A percentile compares a stretch with the other conserved stretches of the same genome.
Conservation (phyloP, 2,113 vertebrate species). For the Stigmatopora argus region DNA sequence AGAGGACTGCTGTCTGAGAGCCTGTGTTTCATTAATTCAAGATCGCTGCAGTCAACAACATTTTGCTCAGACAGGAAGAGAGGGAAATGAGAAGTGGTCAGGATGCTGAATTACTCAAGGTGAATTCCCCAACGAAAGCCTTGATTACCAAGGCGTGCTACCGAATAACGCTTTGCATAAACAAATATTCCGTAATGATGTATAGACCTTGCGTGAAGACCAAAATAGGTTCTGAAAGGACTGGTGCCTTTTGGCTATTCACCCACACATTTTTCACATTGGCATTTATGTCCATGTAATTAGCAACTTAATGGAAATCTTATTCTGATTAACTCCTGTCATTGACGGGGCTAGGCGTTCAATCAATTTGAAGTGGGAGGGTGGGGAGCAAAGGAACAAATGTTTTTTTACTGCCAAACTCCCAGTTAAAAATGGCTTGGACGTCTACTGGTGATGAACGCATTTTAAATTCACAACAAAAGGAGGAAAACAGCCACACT, state of each 20-base stretch:
- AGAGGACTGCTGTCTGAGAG: constrained; percentile 24
- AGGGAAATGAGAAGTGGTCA: constrained; percentile 8
- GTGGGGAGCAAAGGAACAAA: too few species aligned
- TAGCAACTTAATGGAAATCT: not conserved
- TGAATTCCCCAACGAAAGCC: constrained; percentile 29
- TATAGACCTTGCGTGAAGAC: constrained; percentile 17
- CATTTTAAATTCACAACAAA: too few species aligned
- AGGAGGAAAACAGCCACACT: too few species aligned
- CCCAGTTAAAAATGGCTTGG: too few species aligned
- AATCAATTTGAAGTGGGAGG: not conserved
- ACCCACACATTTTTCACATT: constrained; percentile 1
- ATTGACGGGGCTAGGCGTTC: not conserved
- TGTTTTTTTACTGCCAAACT: too few species aligned
- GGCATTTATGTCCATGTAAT: not conserved
- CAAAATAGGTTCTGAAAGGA: constrained; percentile 7
- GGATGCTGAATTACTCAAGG: constrained; percentile 20
- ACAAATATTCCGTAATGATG: constrained; percentile 42
- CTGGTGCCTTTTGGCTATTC: not conserved
- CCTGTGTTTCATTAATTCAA: constrained; percentile 9
- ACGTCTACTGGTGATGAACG: too few species aligned
- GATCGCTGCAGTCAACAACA: constrained; percentile 20
- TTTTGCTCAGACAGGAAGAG: constrained; percentile 1
- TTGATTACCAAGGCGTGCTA: constrained; percentile 38
- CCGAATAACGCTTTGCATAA: constrained; percentile 38
- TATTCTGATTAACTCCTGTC: not conserved